A percentile compares a stretch with the other conserved stretches of the same genome.
phyloP scores from a whole-genome alignment of 2,888 invertebrate species.

The Pachydiplax longipennis region DNA sequence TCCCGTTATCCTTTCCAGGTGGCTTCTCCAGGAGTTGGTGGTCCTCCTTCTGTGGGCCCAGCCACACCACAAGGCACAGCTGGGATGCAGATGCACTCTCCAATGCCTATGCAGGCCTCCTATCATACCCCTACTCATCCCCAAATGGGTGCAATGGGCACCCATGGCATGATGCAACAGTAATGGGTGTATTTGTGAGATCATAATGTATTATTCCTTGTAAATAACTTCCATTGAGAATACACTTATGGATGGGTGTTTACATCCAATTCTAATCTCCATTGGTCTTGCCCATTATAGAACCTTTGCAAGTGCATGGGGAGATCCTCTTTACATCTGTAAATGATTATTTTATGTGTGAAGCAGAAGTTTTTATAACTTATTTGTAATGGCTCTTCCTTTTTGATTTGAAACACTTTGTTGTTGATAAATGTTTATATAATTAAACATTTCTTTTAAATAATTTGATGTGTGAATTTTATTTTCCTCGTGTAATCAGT shows the following conservation, averaged over 20 bases:
- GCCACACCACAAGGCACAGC: conserved; percentile 50
- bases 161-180: conserved; percentile 32
- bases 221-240: background rate
- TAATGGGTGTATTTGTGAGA: background rate
- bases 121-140: background rate
- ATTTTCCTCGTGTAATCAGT: too few species aligned
- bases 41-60: conserved; percentile 21
- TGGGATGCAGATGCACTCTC: conserved; percentile 67
- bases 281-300: background rate
- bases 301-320: background rate
- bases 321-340: background rate
- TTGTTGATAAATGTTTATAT: background rate
- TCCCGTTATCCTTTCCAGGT: background rate
- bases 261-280: background rate
- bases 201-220: background rate
- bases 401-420: background rate
- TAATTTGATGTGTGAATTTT: too few species aligned
- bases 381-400: background rate
- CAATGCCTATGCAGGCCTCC: conserved; percentile 59
- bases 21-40: conserved; percentile 23
- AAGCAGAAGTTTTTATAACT: background rate
- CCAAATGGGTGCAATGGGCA: conserved; percentile 18
- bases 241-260: background rate
- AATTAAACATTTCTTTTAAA: background rate
- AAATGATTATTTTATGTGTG: background rate